Percentiles rank a stretch among this genome's conserved stretches.
Conservation (phyloP, 2,797 vertebrate species). For the Hyperoplus immaculatus region DNA sequence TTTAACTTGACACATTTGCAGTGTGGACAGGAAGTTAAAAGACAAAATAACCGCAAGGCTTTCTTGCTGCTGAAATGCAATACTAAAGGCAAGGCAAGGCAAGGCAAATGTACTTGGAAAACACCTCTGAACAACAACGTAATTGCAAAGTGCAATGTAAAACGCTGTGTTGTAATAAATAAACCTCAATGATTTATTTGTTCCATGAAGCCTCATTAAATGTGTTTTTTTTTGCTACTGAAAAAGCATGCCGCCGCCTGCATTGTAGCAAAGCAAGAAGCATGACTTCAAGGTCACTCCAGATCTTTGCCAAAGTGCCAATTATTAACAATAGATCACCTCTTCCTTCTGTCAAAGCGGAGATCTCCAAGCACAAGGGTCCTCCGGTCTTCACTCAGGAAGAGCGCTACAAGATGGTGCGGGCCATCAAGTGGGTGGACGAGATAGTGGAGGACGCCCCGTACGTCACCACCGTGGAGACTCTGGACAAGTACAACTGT, state of each 20-base stretch:
- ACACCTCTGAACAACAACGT: too few relatives aligned
- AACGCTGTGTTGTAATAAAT: too few relatives aligned
- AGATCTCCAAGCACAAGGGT: conserved; percentile 97
- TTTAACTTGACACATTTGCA: too few relatives aligned
- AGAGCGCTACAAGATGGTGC: conserved; percentile 97
- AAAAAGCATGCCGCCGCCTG: background rate
- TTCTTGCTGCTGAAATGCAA: too few relatives aligned
- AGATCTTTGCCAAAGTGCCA: background rate
- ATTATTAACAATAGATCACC: background rate
- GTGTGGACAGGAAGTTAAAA: too few relatives aligned
- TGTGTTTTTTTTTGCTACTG: too few relatives aligned
- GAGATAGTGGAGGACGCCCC: conserved; percentile 96
- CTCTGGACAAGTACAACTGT: conserved; percentile 93
- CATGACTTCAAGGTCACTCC: background rate
- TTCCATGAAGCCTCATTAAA: too few relatives aligned
- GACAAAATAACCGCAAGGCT: too few relatives aligned
- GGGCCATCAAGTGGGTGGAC: conserved; percentile 99
- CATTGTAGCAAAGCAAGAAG: background rate
- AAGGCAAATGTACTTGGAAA: too few relatives aligned
- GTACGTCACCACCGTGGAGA: conserved; percentile 96
- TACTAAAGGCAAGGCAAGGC: too few relatives aligned
- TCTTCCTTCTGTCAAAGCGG: conserved; percentile 80
- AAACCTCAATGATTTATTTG: too few relatives aligned
- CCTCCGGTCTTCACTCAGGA: conserved; percentile 97
- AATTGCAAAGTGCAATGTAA: too few relatives aligned